These are phyloP conservation scores for Zapornia atra DNA, from an alignment of 2,113 vertebrate genomes.

Conservation along the genomic window DNA sequence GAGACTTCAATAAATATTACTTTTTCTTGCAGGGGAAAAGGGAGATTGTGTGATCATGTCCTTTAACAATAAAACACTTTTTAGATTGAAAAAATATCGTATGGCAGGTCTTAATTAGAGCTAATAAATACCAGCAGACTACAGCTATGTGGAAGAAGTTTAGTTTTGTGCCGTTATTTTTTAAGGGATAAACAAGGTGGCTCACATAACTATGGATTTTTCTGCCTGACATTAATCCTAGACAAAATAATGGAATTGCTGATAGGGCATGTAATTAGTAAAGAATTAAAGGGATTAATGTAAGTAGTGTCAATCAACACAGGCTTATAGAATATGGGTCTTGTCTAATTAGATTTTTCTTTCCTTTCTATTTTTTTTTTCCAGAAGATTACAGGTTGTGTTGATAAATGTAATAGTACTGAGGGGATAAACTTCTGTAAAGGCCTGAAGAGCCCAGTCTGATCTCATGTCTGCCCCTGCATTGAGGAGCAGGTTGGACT, in stretches of 20 bases:
- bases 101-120: conserved; percentile 20
- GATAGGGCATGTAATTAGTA: conserved; percentile 62
- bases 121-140: conserved; percentile 12
- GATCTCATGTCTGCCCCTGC: neutral
- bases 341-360: conserved; percentile 37
- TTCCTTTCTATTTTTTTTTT: neutral
- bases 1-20: conserved; percentile 22
- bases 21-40: neutral
- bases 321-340: neutral
- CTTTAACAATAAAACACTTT: neutral
- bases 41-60: neutral
- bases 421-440: neutral
- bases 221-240: conserved; percentile 49
- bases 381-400: neutral
- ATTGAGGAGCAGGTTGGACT: neutral
- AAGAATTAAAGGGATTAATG: conserved; percentile 64
- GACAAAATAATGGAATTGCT: conserved; percentile 62
- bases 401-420: conserved; percentile 2
- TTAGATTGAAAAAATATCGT: neutral
- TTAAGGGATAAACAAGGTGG: conserved; percentile 39
- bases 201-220: neutral
- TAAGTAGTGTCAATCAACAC: conserved; percentile 44
- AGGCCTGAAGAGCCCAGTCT: neutral
- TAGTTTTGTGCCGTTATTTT: conserved; percentile 1
- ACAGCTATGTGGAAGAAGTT: neutral